Base-by-base conservation (phyloP, 2,113 vertebrate genomes). In the Prunella fulvescens region DNA sequence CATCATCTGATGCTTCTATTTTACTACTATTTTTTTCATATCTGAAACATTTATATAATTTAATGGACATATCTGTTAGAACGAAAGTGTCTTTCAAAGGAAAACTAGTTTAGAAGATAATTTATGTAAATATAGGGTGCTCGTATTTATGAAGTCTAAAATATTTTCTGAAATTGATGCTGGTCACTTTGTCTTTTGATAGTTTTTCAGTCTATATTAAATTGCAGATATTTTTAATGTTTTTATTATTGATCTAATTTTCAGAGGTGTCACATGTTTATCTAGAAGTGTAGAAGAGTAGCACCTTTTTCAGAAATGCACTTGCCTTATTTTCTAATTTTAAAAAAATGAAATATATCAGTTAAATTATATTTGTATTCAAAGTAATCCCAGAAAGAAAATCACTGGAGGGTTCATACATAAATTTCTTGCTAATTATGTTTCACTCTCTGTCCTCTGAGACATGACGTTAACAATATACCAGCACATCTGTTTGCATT, bases 261-360 rank as follows among this genome's bases (percentile, higher is more conserved):
- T 93, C 91, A 93, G 86, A 94, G 69, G 88, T 97, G 93, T 96
- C 93, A 91, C 91, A 84, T 95, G 88, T 94, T 96, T 97, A 95
- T 93, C 93, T 97, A 92, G 92, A 95, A 96, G 90, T 83, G 88
- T 95, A 97, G 91, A 93, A 84, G 67, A 95, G 57, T 95, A 95
- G 96, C 94, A 97, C 93, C 97, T 98, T 97, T 97, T 97, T 95
- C 91, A 95, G 80, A 96, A 94, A 83, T 96, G 95, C 97, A 98
- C 94, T 97, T 98, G 96, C 97, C 97, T 98, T 98, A 97, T 97
- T 98, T 98, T 98, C 94, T 97, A 98, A 94, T 97, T 95, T 97
- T 31, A 84, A 91, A 76, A 58, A 45, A 91, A 79, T 92, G 70
- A 94, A 89, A 84, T 96, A 93, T 95, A 96, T 96, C 93, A 94